Evolutionary conservation across 1,140 invertebrate species (phyloP), one percentile per base, ranked within the genome.

Genomic region (Drosophila setifemur): DNA sequence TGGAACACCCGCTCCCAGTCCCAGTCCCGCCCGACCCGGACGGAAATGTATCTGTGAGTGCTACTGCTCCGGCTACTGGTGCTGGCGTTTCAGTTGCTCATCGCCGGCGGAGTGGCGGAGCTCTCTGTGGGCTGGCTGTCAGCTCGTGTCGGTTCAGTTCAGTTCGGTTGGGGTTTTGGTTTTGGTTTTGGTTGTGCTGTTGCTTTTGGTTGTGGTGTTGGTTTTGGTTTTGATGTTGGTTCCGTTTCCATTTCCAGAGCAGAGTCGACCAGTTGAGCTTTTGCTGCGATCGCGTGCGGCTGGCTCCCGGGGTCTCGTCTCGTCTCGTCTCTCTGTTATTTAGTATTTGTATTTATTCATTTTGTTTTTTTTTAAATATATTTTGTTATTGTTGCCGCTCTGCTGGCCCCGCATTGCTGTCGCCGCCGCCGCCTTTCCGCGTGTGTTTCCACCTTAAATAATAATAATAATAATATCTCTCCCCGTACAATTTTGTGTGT

Each of bases 251-350:
- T 29, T 57, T 67, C 40, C 55, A 50, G 54, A 50, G 67, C 68
- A 52, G 69, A 42, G 57, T 50, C 74, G 66, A 72, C 61, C 81
- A 85, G 81, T 86, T 85, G 81, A 86, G 81, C 81, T 86, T 81
- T 85, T 79, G 81, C 74, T 86, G 81, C 75, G 81, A 85, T 86
- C 81, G 81, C 81, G 81, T 85, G 81, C 81, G 81, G 81, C 81
- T 85, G 81, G 79, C 71, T 78, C 21, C 48, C 57, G 42, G 23
- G 58, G 57, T 64, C 31, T 61, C 29, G 54, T 57, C 31, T 57
- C 18, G 33, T 42, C 18, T 42, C 19, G 23, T 72, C 68, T 57
- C 55, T 74, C 67, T 31, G 14, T 37, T 47, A n/a, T n/a, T n/a
- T n/a, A n/a, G n/a, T 43, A 35, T 68, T 18, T 33, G 28, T 43